phyloP scores from a whole-genome alignment of 2,113 vertebrate species.

The Fregata magnificens region DNA sequence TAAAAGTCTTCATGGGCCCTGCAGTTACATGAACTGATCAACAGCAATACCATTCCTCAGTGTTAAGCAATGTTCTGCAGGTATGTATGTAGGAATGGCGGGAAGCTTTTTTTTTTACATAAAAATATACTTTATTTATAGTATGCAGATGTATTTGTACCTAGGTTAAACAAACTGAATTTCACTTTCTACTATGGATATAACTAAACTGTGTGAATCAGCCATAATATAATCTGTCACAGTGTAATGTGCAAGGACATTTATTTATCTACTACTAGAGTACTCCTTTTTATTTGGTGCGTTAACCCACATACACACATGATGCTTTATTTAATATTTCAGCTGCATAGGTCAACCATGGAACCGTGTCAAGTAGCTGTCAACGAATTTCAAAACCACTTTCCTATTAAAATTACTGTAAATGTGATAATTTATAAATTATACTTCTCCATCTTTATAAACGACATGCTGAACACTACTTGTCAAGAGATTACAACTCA shows the following conservation, averaged over 20 bases:
- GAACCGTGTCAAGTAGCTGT: neutral
- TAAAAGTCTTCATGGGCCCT: neutral
- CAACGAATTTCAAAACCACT: neutral
- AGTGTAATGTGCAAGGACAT: neutral
- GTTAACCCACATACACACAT: neutral
- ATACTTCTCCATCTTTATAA: neutral
- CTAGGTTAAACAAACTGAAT: neutral
- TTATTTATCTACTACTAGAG: neutral
- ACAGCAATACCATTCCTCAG: neutral
- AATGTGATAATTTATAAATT: neutral
- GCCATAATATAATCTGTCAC: neutral
- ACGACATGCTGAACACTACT: neutral
- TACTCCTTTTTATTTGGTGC: neutral
- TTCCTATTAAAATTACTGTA: neutral
- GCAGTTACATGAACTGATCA: neutral
- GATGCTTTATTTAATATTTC: neutral
- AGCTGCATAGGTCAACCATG: neutral
- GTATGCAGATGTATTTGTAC: neutral
- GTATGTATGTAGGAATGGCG: neutral
- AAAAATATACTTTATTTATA: neutral
- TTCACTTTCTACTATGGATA: neutral
- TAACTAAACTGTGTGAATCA: neutral
- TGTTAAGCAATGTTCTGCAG: neutral
- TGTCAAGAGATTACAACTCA: neutral
- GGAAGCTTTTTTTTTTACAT: neutral